Evolutionary conservation across 2,113 vertebrate genomes (phyloP), one percentile per base, ranked within the genome.

Genomic region (Chaetops frenatus): DNA sequence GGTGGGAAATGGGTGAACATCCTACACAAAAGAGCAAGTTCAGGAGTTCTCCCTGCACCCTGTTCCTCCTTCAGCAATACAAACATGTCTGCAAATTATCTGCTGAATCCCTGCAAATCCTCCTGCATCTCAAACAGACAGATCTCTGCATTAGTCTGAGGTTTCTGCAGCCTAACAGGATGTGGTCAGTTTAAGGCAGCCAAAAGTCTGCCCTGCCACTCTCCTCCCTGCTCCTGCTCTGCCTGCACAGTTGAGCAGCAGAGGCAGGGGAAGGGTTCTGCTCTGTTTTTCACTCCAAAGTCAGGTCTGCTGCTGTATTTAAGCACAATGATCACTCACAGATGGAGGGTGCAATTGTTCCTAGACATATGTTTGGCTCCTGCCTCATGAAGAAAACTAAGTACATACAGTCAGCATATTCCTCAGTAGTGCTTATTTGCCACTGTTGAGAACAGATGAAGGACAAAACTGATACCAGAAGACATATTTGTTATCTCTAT

Each of bases 101-200:
- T 79, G 42, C 70, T 36, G 71, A 60, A 67, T 72, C 50, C 36
- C n/a, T 64, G 48, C 61, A 74, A 51, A 76, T 10, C 2, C 45
- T 84, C 31, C 48, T 31, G 19, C 62, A n/a, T 74, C 65, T 87
- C 65, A 76, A 48, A 57, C 56, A 86, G 62, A 33, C 79, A 65
- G 89, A 92, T 54, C 66, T 64, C 53, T 91, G 15, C 62, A 16
- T 42, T 33, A 35, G 42, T 20, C 78, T 80, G 62, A 24, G 29
- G 50, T 54, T 91, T 88, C 81, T 1, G 2, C 81, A 95, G 87
- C 38, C 54, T 40, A 35, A 81, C 87, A 91, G 90, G 90, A 95
- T 88, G 94, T 90, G 93, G 91, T 77, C 66, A 31, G 74, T 85
- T 79, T 16, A 94, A 91, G 90, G 71, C 78, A 95, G 91, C 78